Base-by-base conservation (phyloP, 2,888 invertebrate species). In the Caenorhabditis drosophilae region DNA sequence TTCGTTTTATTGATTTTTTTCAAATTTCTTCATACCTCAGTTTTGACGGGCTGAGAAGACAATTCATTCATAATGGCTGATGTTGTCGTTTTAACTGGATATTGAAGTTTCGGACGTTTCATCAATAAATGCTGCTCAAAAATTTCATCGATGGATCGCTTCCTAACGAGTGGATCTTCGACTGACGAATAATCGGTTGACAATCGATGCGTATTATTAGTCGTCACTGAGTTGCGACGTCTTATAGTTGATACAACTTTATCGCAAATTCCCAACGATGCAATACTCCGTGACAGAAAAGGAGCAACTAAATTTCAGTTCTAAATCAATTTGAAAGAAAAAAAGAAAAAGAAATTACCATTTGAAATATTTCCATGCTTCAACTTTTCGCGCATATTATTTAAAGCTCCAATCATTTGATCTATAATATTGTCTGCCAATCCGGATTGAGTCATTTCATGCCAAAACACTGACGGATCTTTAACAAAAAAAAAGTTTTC, bases 361-460 rank as follows among this genome's bases (percentile, higher is more conserved):
- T 26, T 41, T 16, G 2, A 11, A 26, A 64, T 11, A 9, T 40
- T 38, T 12, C 59, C 64, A 6, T 40, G 52, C 7, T 34, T 36
- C 1, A 60, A 45, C n/a, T 34, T 48, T 6, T 53, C 57, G 18
- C 47, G 52, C 42, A 31, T 42, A 18, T 35, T 35, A 23, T 54
- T 48, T 12, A 62, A 26, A 7, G 57, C 18, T 15, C 56, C 27
- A 25, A 69, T 47, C 44, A 72, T 60, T 27, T 52, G 48, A 38
- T 77, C 71, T 45, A 79, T 57, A 20, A 80, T 55, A 22, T 77
- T 76, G n/a, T 82, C 80, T 38, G 79, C 36, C 20, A 81, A 46
- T n/a, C 75, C 75, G 40, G 72, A 23, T 11, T 75, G 68, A 7
- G 60, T 55, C 75, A 79, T 77, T 48, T 72, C 69, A 6, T 63